A percentile compares a stretch with the other conserved stretches of the same genome.
Conservation (phyloP, 2,113 vertebrate species). For the Cephalopholis sonnerati region DNA sequence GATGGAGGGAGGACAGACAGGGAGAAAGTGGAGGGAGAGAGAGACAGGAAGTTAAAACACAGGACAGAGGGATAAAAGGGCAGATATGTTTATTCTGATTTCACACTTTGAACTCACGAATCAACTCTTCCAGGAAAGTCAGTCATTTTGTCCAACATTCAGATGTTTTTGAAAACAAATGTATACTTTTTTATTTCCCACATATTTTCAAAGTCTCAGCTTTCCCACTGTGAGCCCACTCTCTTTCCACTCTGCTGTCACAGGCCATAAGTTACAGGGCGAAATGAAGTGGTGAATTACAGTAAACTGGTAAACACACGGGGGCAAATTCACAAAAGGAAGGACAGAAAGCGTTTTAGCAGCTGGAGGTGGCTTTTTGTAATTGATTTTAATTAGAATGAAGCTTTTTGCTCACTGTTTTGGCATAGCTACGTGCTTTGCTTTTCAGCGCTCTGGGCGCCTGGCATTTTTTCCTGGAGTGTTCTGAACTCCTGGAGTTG, state of each 20-base stretch:
- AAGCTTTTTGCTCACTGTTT: no score
- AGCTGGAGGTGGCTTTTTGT: no score
- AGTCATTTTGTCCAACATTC: not conserved
- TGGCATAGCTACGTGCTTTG: no score
- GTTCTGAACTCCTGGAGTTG: no score
- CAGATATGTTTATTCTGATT: constrained; percentile 8
- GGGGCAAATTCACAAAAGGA: no score
- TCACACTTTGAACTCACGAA: not conserved
- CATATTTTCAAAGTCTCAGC: not conserved
- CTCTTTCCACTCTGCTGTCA: no score
- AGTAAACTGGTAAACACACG: not conserved
- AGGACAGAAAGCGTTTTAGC: no score
- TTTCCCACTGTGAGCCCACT: not conserved
- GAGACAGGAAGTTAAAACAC: not conserved
- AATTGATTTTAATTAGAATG: no score
- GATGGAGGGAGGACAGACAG: constrained; percentile 48
- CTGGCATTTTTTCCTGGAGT: no score
- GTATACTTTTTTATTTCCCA: not conserved
- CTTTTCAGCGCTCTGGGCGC: no score
- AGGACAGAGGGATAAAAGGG: not conserved
- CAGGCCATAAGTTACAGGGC: not conserved
- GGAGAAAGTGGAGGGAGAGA: constrained; percentile 33
- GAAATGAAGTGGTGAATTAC: not conserved
- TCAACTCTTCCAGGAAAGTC: not conserved
- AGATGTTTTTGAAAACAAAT: not conserved